A percentile compares a stretch with the other conserved stretches of the same genome.
phyloP scores from a whole-genome alignment of 2,113 vertebrate genomes.

The Chroicocephalus ridibundus region DNA sequence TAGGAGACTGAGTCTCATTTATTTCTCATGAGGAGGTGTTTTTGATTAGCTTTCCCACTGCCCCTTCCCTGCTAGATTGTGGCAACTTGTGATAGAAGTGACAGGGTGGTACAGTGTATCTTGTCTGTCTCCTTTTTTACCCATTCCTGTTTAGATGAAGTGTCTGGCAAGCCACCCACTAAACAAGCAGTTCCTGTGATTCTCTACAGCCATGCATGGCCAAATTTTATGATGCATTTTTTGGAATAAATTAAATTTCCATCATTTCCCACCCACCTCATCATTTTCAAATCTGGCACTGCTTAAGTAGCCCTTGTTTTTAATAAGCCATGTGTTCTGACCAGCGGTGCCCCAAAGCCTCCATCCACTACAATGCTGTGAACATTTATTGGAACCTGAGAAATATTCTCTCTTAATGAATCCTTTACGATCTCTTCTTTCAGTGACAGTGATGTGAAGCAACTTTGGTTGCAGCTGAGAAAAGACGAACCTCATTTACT shows the following conservation, averaged over 20 bases:
- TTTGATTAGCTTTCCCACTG: neutral
- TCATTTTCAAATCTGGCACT: neutral
- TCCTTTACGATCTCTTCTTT: neutral
- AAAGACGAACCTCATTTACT: constrained; percentile 86
- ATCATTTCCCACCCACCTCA: neutral
- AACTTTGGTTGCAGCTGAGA: constrained; percentile 85
- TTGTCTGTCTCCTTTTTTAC: neutral
- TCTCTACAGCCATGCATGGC: neutral
- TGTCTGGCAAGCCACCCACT: neutral
- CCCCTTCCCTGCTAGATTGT: neutral
- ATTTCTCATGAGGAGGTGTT: neutral
- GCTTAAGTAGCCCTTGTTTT: neutral
- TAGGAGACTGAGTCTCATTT: neutral
- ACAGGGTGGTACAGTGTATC: neutral
- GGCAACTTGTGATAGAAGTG: neutral
- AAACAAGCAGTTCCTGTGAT: neutral
- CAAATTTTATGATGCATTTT: neutral
- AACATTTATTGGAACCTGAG: neutral
- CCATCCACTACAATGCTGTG: neutral
- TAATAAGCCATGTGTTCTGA: neutral
- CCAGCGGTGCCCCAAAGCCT: neutral
- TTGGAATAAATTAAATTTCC: neutral
- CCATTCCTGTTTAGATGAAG: neutral
- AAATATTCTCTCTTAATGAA: neutral
- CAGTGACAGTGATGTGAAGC: constrained; percentile 82